Base-by-base conservation (phyloP, 1,140 invertebrate species). In the Zaprionus davidi region DNA sequence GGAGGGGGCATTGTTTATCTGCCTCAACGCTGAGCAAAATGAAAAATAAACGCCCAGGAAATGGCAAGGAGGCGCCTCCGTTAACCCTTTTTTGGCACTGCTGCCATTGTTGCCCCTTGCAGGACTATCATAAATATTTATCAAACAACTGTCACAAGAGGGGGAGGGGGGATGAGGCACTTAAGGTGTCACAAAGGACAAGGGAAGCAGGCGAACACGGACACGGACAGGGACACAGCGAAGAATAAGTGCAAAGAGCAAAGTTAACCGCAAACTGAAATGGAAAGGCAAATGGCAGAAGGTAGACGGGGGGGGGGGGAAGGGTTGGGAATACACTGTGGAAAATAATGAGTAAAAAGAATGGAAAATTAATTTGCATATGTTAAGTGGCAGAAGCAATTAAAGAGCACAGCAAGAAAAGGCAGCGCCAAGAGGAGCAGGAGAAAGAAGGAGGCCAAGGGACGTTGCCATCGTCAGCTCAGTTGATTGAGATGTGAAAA, bases 331-430 rank as follows among this genome's bases (percentile, higher is more conserved):
- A 41, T 62, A 64, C 34, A 36, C 17, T 64, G 53, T 49, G 6
- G 3, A 67, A 59, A 60, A 74, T 53, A 84, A 79, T 79, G 58
- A 31, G 24, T 49, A 56, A 67, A 59, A 64, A 76, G 60, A 84
- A 81, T 79, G 65, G 68, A 85, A 46, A 90, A 85, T 90, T 77
- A 82, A 90, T 90, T 90, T 90, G 85, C 85, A 90, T 90, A 90
- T 84, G 85, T 90, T 90, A 90, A 90, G 85, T 90, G 85, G 85
- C 79, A 90, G 79, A 75, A 83, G 85, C 85, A 90, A 90, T 90
- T 90, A 90, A 90, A 79, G 84, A 34, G 34, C 64, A 34, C 64
- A 34, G 7, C 22, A 7, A 11, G 31, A 11, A 34, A 34, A 81
- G 84, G 34, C 64, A 34, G 4, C 15, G 7, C 5, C 11, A 24